Conservation (phyloP, 1,140 invertebrate species). For the Camponotus vicinus region DNA sequence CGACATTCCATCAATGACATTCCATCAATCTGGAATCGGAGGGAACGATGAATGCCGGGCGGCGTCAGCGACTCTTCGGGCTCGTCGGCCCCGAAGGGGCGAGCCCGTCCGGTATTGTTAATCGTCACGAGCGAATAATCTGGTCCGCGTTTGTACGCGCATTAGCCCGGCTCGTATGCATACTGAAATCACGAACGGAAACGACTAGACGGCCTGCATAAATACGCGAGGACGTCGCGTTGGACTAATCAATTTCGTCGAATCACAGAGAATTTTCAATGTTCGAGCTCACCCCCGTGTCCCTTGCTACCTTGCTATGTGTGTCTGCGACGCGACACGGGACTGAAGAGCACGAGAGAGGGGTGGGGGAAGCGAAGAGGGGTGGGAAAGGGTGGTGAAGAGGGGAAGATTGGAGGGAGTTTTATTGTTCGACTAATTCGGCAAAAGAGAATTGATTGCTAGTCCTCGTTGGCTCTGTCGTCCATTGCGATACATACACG, state of each 20-base stretch:
- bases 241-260: slow-evolving; percentile 81
- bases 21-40: slow-evolving; percentile 43
- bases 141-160: slow-evolving; percentile 73
- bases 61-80: slow-evolving; percentile 73
- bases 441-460: slow-evolving; percentile 81
- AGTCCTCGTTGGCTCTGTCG: slow-evolving; percentile 60
- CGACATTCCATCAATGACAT: slow-evolving; percentile 45
- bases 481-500: slow-evolving; percentile 26
- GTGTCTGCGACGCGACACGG: background rate
- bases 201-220: slow-evolving; percentile 81
- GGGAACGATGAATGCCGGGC: slow-evolving; percentile 64
- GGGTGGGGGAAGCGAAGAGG: no score
- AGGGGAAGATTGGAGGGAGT: slow-evolving; percentile 22
- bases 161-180: slow-evolving; percentile 73
- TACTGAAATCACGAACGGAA: slow-evolving; percentile 75
- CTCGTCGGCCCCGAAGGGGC: slow-evolving; percentile 69
- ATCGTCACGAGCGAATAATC: slow-evolving; percentile 65
- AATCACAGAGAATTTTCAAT: slow-evolving; percentile 84
- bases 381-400: background rate
- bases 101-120: slow-evolving; percentile 42
- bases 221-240: slow-evolving; percentile 75
- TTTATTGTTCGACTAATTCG: slow-evolving; percentile 76
- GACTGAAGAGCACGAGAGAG: slow-evolving; percentile 10
- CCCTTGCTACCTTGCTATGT: slow-evolving; percentile 21
- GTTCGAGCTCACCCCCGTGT: slow-evolving; percentile 35